Evolutionary conservation across 2,888 invertebrate species (phyloP).

Genomic region (Xestia rhomboidea): DNA sequence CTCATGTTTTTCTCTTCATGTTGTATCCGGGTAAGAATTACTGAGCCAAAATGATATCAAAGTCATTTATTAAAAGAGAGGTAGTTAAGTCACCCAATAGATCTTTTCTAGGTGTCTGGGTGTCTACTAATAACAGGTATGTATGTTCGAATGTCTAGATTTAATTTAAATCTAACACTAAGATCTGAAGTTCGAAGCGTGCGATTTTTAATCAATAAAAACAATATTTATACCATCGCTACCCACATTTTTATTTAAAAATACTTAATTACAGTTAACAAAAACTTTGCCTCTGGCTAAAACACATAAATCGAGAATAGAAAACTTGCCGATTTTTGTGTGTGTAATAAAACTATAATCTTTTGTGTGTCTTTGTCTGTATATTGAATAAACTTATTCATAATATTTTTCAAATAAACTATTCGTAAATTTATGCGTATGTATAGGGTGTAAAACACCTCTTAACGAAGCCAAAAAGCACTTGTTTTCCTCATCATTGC

Average conservation of each 20-base stretch:
- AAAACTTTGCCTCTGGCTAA: conserved; percentile 74
- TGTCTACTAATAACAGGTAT: conserved; percentile 23
- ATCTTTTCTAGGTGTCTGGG: not conserved
- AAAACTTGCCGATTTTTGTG: conserved; percentile 80
- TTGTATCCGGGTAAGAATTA: conserved; percentile 1
- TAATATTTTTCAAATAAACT: not conserved
- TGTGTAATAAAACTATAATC: conserved; percentile 52
- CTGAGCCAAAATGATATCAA: not conserved
- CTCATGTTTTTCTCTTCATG: not conserved
- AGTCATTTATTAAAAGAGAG: not conserved
- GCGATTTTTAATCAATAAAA: conserved; percentile 69
- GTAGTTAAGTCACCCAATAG: conserved; percentile 6
- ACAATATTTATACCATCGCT: conserved; percentile 69
- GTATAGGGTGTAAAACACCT: too few relatives aligned
- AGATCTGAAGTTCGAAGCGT: conserved; percentile 54
- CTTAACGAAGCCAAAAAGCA: too few relatives aligned
- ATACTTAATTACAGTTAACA: conserved; percentile 73
- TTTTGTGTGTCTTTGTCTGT: conserved; percentile 14
- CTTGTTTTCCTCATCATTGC: too few relatives aligned
- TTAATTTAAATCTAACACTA: conserved; percentile 37
- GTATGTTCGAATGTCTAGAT: conserved; percentile 14
- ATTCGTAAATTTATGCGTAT: not conserved
- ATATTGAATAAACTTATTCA: not conserved
- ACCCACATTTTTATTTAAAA: conserved; percentile 74
- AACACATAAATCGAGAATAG: conserved; percentile 79